phyloP scores from a whole-genome alignment of 2,113 vertebrate species.

The Tachysurus vachellii region DNA sequence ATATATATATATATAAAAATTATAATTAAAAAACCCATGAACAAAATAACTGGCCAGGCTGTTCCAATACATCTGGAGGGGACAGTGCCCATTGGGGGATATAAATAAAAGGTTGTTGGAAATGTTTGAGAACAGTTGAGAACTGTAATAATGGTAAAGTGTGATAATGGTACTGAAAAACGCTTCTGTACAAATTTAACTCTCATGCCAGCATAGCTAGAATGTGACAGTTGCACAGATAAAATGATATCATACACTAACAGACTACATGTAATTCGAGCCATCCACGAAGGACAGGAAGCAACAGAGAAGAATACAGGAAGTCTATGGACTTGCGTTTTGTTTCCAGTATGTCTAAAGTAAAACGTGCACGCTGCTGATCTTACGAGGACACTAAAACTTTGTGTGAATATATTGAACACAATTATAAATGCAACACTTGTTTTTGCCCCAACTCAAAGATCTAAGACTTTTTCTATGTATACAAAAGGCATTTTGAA shows the following conservation, averaged over 20 bases:
- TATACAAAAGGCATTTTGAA: too few relatives aligned
- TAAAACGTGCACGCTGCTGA: neutral
- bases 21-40: neutral
- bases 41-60: neutral
- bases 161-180: too few relatives aligned
- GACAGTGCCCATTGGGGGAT: neutral
- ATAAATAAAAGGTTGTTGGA: neutral
- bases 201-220: neutral
- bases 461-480: too few relatives aligned
- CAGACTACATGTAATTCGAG: neutral
- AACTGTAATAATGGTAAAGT: too few relatives aligned
- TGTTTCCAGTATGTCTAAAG: neutral
- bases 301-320: neutral
- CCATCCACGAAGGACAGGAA: neutral
- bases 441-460: too few relatives aligned
- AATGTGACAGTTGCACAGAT: slow-evolving; percentile 1
- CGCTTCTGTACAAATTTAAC: neutral
- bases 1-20: neutral
- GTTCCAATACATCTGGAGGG: neutral
- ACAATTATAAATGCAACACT: too few relatives aligned
- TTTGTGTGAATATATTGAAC: neutral
- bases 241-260: slow-evolving; percentile 17
- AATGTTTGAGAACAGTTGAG: neutral
- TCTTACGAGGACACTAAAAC: neutral
- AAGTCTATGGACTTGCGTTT: neutral